Conservation (phyloP, 1,140 invertebrate genomes). For the Cylas formicarius region DNA sequence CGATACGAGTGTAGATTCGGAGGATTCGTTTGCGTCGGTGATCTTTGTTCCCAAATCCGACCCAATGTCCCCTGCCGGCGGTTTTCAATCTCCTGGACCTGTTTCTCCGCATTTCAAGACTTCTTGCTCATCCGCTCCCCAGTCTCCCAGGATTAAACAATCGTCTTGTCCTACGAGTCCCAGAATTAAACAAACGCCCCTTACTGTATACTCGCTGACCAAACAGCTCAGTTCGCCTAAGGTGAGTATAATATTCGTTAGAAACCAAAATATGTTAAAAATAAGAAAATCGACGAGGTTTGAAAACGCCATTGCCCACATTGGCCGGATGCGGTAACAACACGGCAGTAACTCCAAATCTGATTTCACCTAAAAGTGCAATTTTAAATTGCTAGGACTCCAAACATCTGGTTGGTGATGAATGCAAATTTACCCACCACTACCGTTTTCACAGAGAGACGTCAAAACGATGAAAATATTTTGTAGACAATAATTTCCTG, state of each 20-base stretch:
- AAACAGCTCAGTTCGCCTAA: conserved; percentile 52
- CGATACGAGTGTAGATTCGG: conserved; percentile 86
- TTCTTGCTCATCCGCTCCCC: conserved; percentile 60
- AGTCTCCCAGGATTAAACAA: conserved; percentile 57
- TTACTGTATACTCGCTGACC: conserved; percentile 48
- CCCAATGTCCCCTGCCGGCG: conserved; percentile 47
- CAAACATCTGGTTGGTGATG: no score
- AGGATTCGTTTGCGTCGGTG: conserved; percentile 86
- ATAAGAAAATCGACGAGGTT: no score
- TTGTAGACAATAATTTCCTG: no score
- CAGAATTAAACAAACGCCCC: conserved; percentile 50
- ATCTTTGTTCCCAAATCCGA: conserved; percentile 74
- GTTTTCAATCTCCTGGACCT: conserved; percentile 49
- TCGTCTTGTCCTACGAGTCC: conserved; percentile 54
- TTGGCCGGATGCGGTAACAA: no score
- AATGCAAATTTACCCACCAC: no score
- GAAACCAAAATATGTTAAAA: conserved; percentile 17
- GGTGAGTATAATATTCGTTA: conserved; percentile 15
- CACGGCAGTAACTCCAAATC: no score
- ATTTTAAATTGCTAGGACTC: no score
- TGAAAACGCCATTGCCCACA: no score
- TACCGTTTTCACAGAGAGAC: no score
- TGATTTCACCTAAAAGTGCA: no score
- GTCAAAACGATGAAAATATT: no score
- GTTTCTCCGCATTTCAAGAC: conserved; percentile 48